A percentile compares a stretch with the other conserved stretches of the same genome.
Evolutionary conservation across 2,888 invertebrate species (phyloP).

Genomic region (Erynnis tages): DNA sequence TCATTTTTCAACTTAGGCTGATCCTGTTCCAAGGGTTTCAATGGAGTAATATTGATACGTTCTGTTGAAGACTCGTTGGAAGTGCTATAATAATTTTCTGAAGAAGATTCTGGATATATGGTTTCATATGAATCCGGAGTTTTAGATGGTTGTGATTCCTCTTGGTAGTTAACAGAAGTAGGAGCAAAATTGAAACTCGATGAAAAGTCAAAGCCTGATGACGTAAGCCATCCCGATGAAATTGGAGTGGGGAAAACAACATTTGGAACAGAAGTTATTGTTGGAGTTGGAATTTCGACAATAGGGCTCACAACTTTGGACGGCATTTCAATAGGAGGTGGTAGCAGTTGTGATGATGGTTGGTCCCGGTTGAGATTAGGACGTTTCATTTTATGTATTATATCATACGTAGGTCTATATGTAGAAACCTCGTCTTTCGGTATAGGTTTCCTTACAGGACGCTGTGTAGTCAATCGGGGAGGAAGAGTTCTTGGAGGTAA

Average conservation of each 20-base stretch:
- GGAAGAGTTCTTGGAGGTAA: slow-evolving; percentile 60
- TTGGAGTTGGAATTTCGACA: slow-evolving; percentile 43
- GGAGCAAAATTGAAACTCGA: slow-evolving; percentile 67
- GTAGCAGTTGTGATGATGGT: slow-evolving; percentile 65
- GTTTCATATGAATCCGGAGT: slow-evolving; percentile 40
- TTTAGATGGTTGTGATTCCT: slow-evolving; percentile 44
- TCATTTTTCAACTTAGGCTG: slow-evolving; percentile 5
- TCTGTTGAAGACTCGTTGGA: slow-evolving; percentile 58
- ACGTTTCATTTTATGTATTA: slow-evolving; percentile 61
- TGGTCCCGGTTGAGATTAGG: slow-evolving; percentile 61
- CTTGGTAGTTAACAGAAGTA: slow-evolving; percentile 59
- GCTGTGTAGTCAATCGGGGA: slow-evolving; percentile 53
- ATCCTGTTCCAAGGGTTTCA: slow-evolving; percentile 44
- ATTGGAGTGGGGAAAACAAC: slow-evolving; percentile 69
- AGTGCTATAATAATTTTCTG: slow-evolving; percentile 42
- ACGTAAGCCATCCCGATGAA: slow-evolving; percentile 73
- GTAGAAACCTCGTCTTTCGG: slow-evolving; percentile 69
- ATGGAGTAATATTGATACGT: slow-evolving; percentile 42
- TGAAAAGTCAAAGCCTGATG: slow-evolving; percentile 67
- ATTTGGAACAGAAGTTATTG: slow-evolving; percentile 44
- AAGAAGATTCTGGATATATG: slow-evolving; percentile 49
- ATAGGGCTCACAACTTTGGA: slow-evolving; percentile 45
- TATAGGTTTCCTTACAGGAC: slow-evolving; percentile 58
- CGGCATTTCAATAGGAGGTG: slow-evolving; percentile 60
- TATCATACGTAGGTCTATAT: slow-evolving; percentile 65